Evolutionary conservation across 2,113 vertebrate species (phyloP), one percentile per base, ranked within the genome.

Genomic region (Tupaia tana): DNA sequence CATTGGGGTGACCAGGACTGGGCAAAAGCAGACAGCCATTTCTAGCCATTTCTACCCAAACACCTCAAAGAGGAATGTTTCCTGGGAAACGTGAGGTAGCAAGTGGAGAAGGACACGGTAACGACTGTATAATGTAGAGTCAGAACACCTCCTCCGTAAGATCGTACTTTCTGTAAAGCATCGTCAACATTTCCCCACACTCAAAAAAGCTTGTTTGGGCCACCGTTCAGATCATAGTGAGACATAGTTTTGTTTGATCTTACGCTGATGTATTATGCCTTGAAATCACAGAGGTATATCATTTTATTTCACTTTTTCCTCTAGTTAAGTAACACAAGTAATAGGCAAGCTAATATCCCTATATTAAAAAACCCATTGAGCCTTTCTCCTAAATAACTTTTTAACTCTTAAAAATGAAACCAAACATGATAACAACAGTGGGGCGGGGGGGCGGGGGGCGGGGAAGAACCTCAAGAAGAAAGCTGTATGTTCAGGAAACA

Each of bases 401-500:
- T 93, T 29, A 96, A 96, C 86, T 95, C 94, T 93, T 95, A 77
- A 67, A 90, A 98, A 95, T 67, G 91, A 96, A 95, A 78, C 0
- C 83, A 89, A 64, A 94, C 88, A 85, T 3, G 83, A 84, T 88
- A 66, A 87, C 24, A 75, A 86, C 11, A 77, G 61, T 16, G 0
- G 43, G 0, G 1, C 58, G 20, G 7, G 29, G 13, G 52, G n/a
- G n/a, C n/a, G n/a, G n/a, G 0, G 43, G 0, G 1, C 58, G 20
- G 7, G 29, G 13, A 52, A 86, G 43, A 82, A 74, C n/a, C 73
- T 64, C 96, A 89, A 90, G 97, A 86, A 97, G 73, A 96, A 84
- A 97, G 79, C 43, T 83, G 92, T 54, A 83, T 75, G 77, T 97
- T 98, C 96, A 97, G 93, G 94, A 97, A 97, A 98, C 90, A 56